Conservation (phyloP, 2,113 vertebrate species). For the Agapornis roseicollis region DNA sequence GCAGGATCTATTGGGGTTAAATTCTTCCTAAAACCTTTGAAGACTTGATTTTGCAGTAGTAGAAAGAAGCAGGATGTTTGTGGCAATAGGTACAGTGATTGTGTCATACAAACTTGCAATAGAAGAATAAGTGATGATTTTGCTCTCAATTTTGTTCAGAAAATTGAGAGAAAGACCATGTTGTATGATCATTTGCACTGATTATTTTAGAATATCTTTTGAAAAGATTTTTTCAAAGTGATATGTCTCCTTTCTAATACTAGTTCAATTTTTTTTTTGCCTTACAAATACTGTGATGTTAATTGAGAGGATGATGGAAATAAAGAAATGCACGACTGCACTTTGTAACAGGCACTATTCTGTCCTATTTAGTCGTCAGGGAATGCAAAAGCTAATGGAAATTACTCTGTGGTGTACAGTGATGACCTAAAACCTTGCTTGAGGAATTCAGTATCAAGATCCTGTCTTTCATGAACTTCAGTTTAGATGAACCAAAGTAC, state of each 20-base stretch:
- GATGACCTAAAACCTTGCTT: not conserved
- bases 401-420: not conserved
- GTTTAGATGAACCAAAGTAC: not conserved
- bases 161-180: not conserved
- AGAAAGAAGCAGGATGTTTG: not conserved
- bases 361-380: not conserved
- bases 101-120: not conserved
- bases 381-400: not conserved
- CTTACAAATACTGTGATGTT: not conserved
- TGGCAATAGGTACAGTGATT: not conserved
- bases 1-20: slow-evolving; percentile 48
- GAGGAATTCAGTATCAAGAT: not conserved
- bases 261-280: not conserved
- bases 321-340: not conserved
- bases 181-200: not conserved
- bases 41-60: not conserved
- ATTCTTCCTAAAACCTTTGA: slow-evolving; percentile 53
- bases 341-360: not conserved
- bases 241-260: not conserved
- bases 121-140: not conserved
- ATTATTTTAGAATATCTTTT: not conserved
- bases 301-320: not conserved
- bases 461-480: not conserved
- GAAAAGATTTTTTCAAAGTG: not conserved
- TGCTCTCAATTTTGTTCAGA: not conserved